Conservation (phyloP, 2,888 invertebrate species). For the Amphipyra tragopoginis region DNA sequence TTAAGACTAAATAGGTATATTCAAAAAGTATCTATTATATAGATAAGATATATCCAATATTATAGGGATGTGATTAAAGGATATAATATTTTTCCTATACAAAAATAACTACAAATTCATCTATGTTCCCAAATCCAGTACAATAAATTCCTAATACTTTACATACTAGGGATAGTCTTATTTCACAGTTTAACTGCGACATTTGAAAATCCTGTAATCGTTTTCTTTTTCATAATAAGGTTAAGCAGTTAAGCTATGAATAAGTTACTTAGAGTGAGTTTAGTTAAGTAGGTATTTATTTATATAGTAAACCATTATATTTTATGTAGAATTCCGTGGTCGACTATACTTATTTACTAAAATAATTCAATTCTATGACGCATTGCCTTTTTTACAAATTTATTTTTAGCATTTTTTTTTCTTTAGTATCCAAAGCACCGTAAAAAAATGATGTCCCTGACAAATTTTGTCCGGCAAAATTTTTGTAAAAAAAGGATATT, state of each 20-base stretch:
- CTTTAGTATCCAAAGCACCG: conserved; percentile 56
- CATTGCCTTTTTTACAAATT: conserved; percentile 65
- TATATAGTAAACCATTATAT: conserved; percentile 10
- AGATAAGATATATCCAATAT: conserved; percentile 45
- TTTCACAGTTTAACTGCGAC: conserved; percentile 56
- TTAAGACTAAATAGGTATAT: conserved; percentile 46
- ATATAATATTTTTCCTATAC: conserved; percentile 54
- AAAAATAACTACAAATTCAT: conserved; percentile 71
- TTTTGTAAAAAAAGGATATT: conserved; percentile 5
- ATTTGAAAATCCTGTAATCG: conserved; percentile 40
- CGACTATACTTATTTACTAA: conserved; percentile 27
- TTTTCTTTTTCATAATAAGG: conserved; percentile 37
- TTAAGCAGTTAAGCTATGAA: conserved; percentile 54
- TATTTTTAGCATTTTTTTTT: conserved; percentile 41
- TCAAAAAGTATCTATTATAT: conserved; percentile 47
- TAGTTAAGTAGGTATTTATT: too few relatives aligned
- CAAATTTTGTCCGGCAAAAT: conserved; percentile 23
- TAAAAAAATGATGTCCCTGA: conserved; percentile 49
- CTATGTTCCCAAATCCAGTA: conserved; percentile 75
- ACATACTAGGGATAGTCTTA: conserved; percentile 48
- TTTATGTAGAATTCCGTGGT: conserved; percentile 10
- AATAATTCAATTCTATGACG: conserved; percentile 70
- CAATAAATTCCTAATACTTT: conserved; percentile 49
- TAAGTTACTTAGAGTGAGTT: too few relatives aligned
- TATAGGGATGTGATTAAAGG: conserved; percentile 30